These are phyloP conservation scores for Diabrotica virgifera DNA, from an alignment of 1,140 invertebrate genomes.

Conservation along the genomic window DNA sequence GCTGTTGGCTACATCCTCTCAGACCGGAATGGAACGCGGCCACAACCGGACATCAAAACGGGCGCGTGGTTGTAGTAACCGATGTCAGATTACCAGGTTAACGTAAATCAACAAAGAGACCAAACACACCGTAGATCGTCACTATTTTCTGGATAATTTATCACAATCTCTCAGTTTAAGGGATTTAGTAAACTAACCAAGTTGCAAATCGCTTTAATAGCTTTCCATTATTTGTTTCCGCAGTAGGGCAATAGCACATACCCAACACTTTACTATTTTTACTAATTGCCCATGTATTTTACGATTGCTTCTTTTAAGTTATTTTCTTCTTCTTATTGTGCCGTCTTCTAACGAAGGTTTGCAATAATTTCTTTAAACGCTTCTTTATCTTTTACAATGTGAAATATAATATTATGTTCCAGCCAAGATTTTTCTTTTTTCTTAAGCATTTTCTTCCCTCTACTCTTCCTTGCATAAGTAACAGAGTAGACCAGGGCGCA, in stretches of 20 bases:
- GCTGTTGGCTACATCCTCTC: not conserved
- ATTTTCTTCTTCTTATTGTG: too few relatives aligned
- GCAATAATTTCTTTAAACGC: too few relatives aligned
- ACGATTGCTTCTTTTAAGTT: not conserved
- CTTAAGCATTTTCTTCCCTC: too few relatives aligned
- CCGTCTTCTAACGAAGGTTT: too few relatives aligned
- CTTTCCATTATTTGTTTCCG: constrained; percentile 15
- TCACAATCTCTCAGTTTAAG: constrained; percentile 21
- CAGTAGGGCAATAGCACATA: not conserved
- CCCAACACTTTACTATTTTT: not conserved
- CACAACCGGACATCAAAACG: constrained; percentile 28
- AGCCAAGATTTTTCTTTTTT: too few relatives aligned
- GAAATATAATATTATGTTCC: too few relatives aligned
- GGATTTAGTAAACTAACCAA: constrained; percentile 19
- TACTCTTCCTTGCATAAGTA: too few relatives aligned
- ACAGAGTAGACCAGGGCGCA: too few relatives aligned
- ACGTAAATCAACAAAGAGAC: constrained; percentile 25
- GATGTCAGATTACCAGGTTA: constrained; percentile 26
- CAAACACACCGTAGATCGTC: too few relatives aligned
- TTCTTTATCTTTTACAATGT: too few relatives aligned
- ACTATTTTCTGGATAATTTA: constrained; percentile 13
- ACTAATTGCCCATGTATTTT: not conserved
- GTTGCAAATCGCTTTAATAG: constrained; percentile 26
- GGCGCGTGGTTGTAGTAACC: constrained; percentile 27
- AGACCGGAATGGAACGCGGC: constrained; percentile 27